Evolutionary conservation across 2,888 invertebrate species (phyloP).

Genomic region (Ichneumon xanthorius): DNA sequence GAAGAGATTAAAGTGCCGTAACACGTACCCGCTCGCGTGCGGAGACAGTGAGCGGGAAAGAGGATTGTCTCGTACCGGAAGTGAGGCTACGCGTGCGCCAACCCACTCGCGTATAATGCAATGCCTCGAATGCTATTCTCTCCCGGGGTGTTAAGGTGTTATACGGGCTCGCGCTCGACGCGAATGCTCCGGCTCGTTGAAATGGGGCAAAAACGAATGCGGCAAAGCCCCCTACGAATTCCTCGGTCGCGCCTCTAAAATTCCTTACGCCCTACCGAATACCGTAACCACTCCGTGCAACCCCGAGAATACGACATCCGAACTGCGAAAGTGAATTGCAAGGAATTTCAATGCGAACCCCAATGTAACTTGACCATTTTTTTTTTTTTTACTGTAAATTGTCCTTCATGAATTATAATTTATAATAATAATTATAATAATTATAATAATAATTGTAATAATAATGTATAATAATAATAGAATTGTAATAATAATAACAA

Average conservation of each 20-base stretch:
- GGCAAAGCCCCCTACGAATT: constrained; percentile 17
- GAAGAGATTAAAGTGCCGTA: constrained; percentile 40
- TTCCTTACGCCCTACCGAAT: constrained; percentile 9
- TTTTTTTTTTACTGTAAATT: constrained; percentile 4
- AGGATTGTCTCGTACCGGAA: constrained; percentile 20
- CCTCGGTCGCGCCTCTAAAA: constrained; percentile 31
- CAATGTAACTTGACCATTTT: background rate
- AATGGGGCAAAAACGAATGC: background rate
- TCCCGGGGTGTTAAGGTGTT: background rate
- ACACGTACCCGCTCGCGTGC: constrained; percentile 32
- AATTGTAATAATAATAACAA: too few species aligned
- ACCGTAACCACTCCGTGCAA: constrained; percentile 11
- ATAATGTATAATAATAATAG: too few species aligned
- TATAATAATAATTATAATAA: too few species aligned
- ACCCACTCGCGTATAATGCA: background rate
- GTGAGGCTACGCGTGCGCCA: constrained; percentile 8
- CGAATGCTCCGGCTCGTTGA: background rate
- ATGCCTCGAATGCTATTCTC: constrained; percentile 10
- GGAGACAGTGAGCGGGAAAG: background rate
- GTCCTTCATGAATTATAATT: background rate
- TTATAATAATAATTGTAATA: too few species aligned
- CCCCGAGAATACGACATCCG: background rate
- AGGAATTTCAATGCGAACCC: constrained; percentile 2
- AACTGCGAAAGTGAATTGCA: constrained; percentile 21
- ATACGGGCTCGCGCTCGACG: background rate